Evolutionary conservation across 2,113 vertebrate genomes (phyloP), one percentile per base, ranked within the genome.

Genomic region (Gnathonemus echidnorhynchus): DNA sequence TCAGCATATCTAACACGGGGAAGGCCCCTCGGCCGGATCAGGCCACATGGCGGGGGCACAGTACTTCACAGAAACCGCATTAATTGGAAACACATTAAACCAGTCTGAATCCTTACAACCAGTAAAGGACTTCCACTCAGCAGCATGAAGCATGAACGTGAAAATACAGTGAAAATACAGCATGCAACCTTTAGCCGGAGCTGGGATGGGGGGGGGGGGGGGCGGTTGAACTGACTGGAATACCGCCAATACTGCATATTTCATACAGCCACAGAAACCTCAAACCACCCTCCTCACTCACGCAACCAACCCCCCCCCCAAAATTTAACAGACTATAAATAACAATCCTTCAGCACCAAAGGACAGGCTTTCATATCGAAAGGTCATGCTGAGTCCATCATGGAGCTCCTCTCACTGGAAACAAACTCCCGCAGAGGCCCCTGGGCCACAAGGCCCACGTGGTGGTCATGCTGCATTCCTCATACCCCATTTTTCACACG

Each of bases 301-400:
- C 35, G 9, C 24, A 53, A n/a, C 27, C 52, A 31, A 3, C 52
- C 53, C 86, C 48, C 24, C 21, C 5, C 13, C 3, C 13, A 52
- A 39, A 58, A 66, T 42, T 11, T 62, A 62, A 10, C 35, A 17
- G 87, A 17, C 31, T 42, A 88, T 35, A 88, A 88, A 88, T 45
- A 88, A 66, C 39, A 66, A 11, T 1, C 53, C 87, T 87, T 52
- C 86, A 52, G 42, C 86, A 87, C 80, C 49, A 62, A 88, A 89
- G 52, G 88, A 89, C 56, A 89, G 58, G 80, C 89, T 88, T 86
- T 56, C 87, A 88, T 46, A 90, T 89, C 13, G 48, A 90, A 90
- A 56, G 89, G 83, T 90, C 56, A 90, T 19, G 35, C 27, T 35
- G 27, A 45, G 50, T 83, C 86, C 31, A 49, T 52, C 62, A 45